Evolutionary conservation across 2,888 invertebrate genomes (phyloP).

Genomic region (Tortricodes alternella): DNA sequence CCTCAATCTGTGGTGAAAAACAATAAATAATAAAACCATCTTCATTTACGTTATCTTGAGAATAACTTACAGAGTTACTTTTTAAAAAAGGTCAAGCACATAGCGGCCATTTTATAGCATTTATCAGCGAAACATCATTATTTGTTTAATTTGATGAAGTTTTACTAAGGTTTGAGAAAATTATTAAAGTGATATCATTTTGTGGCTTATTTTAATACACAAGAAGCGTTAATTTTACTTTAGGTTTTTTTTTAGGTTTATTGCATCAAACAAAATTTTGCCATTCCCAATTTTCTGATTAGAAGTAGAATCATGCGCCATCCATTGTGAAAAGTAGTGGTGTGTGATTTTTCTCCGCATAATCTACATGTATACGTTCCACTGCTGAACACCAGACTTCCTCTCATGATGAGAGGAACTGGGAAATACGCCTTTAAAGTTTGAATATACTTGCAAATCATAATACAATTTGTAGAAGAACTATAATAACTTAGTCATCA

Average conservation of each 20-base stretch:
- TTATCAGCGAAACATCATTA: not conserved
- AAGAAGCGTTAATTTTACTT: no score
- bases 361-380: no score
- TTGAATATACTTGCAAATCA: no score
- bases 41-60: conserved; percentile 22
- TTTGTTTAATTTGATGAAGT: not conserved
- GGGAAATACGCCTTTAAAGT: no score
- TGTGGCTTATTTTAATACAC: not conserved
- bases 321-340: no score
- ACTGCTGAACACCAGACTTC: no score
- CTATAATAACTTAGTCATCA: not conserved
- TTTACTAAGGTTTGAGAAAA: not conserved
- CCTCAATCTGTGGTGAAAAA: conserved; percentile 22
- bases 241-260: no score
- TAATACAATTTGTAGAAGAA: not conserved
- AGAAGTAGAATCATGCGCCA: no score
- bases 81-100: conserved; percentile 19
- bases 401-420: no score
- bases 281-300: no score
- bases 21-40: conserved; percentile 18
- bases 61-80: conserved; percentile 14
- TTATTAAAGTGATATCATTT: not conserved
- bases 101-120: conserved; percentile 7
- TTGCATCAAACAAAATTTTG: no score
- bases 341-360: no score